Evolutionary conservation across 2,113 vertebrate species (phyloP), one percentile per base, ranked within the genome.

Genomic region (Oryzias melastigma): DNA sequence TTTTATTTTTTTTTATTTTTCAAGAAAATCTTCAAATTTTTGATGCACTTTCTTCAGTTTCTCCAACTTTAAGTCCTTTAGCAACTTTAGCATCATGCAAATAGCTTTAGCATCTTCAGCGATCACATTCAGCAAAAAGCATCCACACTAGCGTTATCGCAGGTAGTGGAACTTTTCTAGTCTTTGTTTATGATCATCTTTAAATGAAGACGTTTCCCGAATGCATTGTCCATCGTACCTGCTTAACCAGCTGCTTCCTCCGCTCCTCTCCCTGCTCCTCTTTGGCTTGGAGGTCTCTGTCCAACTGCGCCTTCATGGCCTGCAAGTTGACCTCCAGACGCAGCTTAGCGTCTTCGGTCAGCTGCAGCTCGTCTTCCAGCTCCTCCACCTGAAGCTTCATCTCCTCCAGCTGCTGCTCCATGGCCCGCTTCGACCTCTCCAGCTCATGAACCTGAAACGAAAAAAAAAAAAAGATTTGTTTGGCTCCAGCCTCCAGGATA

Each of bases 291-390:
- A 98, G 93, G 83, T 99, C 97, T 22, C 97, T 80, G 52, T 99
- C 97, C 64, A 94, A 96, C 91, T 99, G 97, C 16, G 97, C 93
- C 80, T 96, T 98, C 93, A 96, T 90, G 77, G 97, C 97, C 91
- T 99, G 97, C 78, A 98, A 92, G 91, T 98, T 99, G 78, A 99
- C 97, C 89, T 99, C 97, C 88, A 98, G 91, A 2, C 97, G 92
- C 71, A 99, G 89, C 62, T 99, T 99, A 71, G 96, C 96, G 0
- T 99, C 97, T 74, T 99, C 97, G 0, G 97, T 99, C 70, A 95
- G 92, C 91, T 99, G 97, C 24, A 99, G 92, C 77, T 99, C 97
- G 1, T 99, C 97, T 84, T 99, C 97, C 78, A 99, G 91, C 85
- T 99, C 97, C 80, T 99, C 97, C 45, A 99, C 78, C 84, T 98